A percentile compares a stretch with the other conserved stretches of the same genome.
Conservation (phyloP, 2,888 invertebrate species). For the Eupeodes luniger region DNA sequence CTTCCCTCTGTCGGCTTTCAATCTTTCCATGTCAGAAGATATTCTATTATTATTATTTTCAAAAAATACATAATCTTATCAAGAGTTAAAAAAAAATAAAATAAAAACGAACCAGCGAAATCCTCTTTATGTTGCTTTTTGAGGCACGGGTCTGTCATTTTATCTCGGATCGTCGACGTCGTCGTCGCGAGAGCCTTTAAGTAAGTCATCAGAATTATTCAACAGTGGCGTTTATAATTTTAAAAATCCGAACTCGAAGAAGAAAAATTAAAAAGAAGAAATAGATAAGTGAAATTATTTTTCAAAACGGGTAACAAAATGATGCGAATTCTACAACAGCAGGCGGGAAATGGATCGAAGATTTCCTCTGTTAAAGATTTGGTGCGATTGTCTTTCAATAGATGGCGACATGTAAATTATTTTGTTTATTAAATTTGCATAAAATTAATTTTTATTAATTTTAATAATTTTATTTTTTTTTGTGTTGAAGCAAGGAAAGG, state of each 20-base stretch:
- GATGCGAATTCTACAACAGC: slow-evolving; percentile 81
- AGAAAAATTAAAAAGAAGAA: slow-evolving; percentile 36
- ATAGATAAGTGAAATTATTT: slow-evolving; percentile 20
- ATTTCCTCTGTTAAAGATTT: slow-evolving; percentile 70
- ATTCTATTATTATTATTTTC: background rate
- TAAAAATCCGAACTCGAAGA: slow-evolving; percentile 43
- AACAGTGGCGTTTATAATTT: slow-evolving; percentile 56
- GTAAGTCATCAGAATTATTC: slow-evolving; percentile 46
- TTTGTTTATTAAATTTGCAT: background rate
- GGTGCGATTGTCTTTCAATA: slow-evolving; percentile 76
- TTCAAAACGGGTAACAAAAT: slow-evolving; percentile 77
- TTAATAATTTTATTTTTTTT: slow-evolving; percentile 26
- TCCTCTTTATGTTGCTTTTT: slow-evolving; percentile 43
- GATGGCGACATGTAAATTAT: slow-evolving; percentile 82
- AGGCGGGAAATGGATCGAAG: slow-evolving; percentile 75
- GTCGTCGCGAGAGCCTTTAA: slow-evolving; percentile 56
- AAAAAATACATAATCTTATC: slow-evolving; percentile 62
- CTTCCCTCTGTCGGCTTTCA: slow-evolving; percentile 9
- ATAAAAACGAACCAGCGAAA: slow-evolving; percentile 37
- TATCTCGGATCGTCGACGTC: slow-evolving; percentile 70
- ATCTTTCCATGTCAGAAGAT: background rate
- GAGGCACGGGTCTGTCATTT: slow-evolving; percentile 58
- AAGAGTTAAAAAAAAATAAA: slow-evolving; percentile 19
- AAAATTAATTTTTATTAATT: background rate
- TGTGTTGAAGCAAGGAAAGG: slow-evolving; percentile 86